Conservation (phyloP, 2,113 vertebrate genomes). For the Oryzias javanicus region DNA sequence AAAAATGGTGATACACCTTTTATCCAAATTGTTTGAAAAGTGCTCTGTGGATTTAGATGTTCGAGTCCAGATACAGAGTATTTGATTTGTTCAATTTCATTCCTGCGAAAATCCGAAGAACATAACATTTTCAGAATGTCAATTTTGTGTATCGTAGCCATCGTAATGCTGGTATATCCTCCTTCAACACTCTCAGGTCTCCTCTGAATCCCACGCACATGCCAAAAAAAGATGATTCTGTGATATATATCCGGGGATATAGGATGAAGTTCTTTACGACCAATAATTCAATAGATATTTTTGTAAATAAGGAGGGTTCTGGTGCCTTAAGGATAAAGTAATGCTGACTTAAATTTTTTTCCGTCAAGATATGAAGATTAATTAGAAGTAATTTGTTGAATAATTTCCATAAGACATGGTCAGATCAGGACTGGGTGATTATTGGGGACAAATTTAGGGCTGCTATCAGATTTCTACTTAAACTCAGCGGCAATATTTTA, state of each 20-base stretch:
- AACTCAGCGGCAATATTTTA: conserved; percentile 25
- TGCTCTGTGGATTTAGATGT: conserved; percentile 69
- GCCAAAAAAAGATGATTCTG: conserved; percentile 63
- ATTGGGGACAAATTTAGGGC: conserved; percentile 26
- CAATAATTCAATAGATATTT: conserved; percentile 65
- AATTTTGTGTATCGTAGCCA: conserved; percentile 66
- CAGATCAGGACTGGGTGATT: conserved; percentile 24
- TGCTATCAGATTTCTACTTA: conserved; percentile 22
- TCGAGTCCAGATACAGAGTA: conserved; percentile 59
- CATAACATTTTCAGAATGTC: conserved; percentile 62
- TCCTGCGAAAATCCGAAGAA: conserved; percentile 59
- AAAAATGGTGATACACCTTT: conserved; percentile 63
- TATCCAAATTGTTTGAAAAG: conserved; percentile 68
- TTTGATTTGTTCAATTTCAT: conserved; percentile 74
- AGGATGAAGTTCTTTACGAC: conserved; percentile 72
- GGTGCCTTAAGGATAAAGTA: conserved; percentile 46
- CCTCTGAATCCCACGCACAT: conserved; percentile 58
- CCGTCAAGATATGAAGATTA: conserved; percentile 40
- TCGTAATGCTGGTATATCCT: conserved; percentile 62
- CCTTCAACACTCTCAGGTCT: conserved; percentile 67
- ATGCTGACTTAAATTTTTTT: conserved; percentile 57
- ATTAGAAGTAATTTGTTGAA: conserved; percentile 53
- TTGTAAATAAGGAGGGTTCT: conserved; percentile 27
- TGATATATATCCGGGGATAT: conserved; percentile 72
- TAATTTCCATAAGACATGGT: conserved; percentile 32